Evolutionary conservation across 23 tunicate genomes (phyloP).

Genomic region (Halocynthia aurantium): DNA sequence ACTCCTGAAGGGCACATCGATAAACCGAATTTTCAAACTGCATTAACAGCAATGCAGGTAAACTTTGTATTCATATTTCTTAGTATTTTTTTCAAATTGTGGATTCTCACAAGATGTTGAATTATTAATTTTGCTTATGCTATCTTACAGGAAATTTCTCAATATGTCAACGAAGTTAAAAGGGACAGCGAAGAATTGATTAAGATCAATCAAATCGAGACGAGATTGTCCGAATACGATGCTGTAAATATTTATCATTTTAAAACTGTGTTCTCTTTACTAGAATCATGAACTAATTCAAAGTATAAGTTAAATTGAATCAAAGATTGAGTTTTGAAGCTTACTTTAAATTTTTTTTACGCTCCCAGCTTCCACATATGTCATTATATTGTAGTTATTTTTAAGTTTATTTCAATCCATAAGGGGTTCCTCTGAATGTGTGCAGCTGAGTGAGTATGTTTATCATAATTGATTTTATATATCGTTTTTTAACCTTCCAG

Average conservation of each 20-base stretch:
- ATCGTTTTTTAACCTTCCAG: slow-evolving; percentile 12
- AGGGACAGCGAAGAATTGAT: slow-evolving; percentile 78
- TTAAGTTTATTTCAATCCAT: too few species aligned
- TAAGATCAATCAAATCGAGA: slow-evolving; percentile 62
- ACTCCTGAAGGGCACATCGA: slow-evolving; percentile 54
- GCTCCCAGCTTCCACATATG: too few species aligned
- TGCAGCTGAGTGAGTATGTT: not conserved
- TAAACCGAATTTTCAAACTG: slow-evolving; percentile 41
- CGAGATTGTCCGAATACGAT: slow-evolving; percentile 51
- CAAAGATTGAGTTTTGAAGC: too few species aligned
- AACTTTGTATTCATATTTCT: not conserved
- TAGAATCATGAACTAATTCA: too few species aligned
- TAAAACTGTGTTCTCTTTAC: too few species aligned
- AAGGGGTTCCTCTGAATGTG: too few species aligned
- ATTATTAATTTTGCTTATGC: too few species aligned
- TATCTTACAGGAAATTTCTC: slow-evolving; percentile 61
- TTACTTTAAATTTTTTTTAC: too few species aligned
- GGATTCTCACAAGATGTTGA: too few species aligned
- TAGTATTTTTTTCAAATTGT: too few species aligned
- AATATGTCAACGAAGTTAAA: slow-evolving; percentile 90
- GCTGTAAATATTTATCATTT: not conserved
- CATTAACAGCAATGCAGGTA: slow-evolving; percentile 84
- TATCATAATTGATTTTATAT: slow-evolving; percentile 2
- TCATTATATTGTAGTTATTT: too few species aligned
- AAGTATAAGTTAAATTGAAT: too few species aligned